A percentile compares a stretch with the other conserved stretches of the same genome.
phyloP scores from a whole-genome alignment of 2,888 invertebrate genomes.

The Dryobotodes eremita region DNA sequence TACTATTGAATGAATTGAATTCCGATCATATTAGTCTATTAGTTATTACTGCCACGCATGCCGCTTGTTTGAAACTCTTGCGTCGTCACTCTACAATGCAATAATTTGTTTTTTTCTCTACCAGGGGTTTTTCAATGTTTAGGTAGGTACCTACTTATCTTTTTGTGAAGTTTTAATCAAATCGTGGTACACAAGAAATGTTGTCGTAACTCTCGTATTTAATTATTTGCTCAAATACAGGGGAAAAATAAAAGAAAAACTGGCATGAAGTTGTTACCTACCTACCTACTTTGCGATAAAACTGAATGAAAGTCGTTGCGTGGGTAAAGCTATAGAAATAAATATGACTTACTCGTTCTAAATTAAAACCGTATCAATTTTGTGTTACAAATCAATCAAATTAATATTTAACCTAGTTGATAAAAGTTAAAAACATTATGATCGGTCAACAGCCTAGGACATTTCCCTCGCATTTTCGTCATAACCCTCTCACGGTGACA shows the following conservation, averaged over 20 bases:
- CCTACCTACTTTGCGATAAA: not conserved
- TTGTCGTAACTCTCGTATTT: not conserved
- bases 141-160: not conserved
- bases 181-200: not conserved
- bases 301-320: not conserved
- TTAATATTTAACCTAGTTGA: not conserved
- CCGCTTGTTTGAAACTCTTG: not conserved
- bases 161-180: not conserved
- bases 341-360: not conserved
- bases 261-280: not conserved
- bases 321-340: not conserved
- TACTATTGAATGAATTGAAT: slow-evolving; percentile 25
- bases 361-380: not conserved
- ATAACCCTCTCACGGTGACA: slow-evolving; percentile 33
- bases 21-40: not conserved
- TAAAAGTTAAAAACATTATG: not conserved
- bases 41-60: not conserved
- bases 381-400: not conserved
- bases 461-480: slow-evolving; percentile 43
- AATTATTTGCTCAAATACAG: not conserved
- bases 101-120: not conserved
- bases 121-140: not conserved
- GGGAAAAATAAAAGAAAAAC: not conserved
- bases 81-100: not conserved
- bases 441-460: not conserved